Conservation (phyloP, 1,140 invertebrate genomes). For the Lethocerus indicus region DNA sequence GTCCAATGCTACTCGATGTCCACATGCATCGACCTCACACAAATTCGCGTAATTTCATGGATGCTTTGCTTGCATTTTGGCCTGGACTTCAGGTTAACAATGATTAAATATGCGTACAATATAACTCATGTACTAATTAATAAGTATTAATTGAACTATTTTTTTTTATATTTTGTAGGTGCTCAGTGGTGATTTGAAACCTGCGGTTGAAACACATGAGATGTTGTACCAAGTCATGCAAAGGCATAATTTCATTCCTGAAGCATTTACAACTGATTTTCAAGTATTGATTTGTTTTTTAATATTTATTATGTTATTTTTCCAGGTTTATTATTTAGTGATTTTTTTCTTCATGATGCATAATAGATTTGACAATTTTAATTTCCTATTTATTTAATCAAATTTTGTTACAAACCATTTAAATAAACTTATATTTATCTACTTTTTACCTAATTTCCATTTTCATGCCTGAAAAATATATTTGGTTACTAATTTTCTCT, state of each 20-base stretch:
- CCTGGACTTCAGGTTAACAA: constrained; percentile 78
- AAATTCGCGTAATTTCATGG: constrained; percentile 95
- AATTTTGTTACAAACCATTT: no score
- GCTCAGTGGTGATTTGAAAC: constrained; percentile 82
- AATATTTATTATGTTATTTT: background rate
- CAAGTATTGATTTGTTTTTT: constrained; percentile 32
- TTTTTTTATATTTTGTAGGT: constrained; percentile 31
- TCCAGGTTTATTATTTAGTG: no score
- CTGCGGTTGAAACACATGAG: constrained; percentile 93
- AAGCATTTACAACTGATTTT: constrained; percentile 91
- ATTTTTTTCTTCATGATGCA: no score
- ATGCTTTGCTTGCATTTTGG: constrained; percentile 93
- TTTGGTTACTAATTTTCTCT: no score
- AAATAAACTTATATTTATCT: no score
- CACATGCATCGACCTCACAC: constrained; percentile 94
- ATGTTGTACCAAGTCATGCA: constrained; percentile 95
- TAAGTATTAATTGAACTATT: background rate
- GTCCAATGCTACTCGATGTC: constrained; percentile 90
- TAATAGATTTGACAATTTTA: no score
- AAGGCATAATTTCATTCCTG: constrained; percentile 92
- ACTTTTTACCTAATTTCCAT: no score
- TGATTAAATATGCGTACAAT: background rate
- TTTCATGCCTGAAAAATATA: no score
- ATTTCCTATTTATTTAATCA: no score
- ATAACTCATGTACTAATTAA: background rate